Evolutionary conservation across 2,797 vertebrate species (phyloP), one percentile per base, ranked within the genome.

Genomic region (Mionectes olivaceus): DNA sequence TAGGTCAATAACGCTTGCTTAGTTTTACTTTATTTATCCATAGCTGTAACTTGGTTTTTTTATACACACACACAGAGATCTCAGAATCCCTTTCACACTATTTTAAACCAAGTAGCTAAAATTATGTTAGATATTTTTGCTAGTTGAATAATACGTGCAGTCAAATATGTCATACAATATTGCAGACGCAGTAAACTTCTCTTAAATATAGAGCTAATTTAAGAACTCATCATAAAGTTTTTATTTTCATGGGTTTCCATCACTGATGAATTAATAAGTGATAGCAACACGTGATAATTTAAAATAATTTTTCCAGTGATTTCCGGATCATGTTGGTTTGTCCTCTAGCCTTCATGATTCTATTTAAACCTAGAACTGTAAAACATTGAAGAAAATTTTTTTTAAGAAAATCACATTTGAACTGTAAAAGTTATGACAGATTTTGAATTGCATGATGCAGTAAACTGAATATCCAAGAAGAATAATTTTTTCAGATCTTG

Each of bases 131-230:
- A 59, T n/a, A 46, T 68, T 94, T 93, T 75, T 19, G 4, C 10
- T 59, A 63, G 50, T 53, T 89, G 21, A 85, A 92, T 49, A 41
- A 57, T 87, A 50, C 69, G 88, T 59, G 24, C 41, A 83, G 47
- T 75, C 60, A 60, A 63, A 77, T 50, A 74, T 68, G 49, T 33
- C 52, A 64, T 74, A 19, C 5, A 63, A 49, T 81, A 69, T 13
- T 68, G 52, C 90, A 93, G 24, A 37, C 46, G 96, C 92, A 76
- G 46, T 77, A 93, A 90, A 85, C 12, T 64, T 65, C 23, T n/a
- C 59, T 44, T 94, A 89, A 90, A 83, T 92, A 90, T 47, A 96
- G 59, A 83, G 9, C 22, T 93, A 94, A 96, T 95, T 95, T 96
- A 96, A 94, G 83, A 95, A 56, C 67, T 87, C 70, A 85, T 59